Base-by-base conservation (phyloP, 2,113 vertebrate genomes). In the Papio anubis region DNA sequence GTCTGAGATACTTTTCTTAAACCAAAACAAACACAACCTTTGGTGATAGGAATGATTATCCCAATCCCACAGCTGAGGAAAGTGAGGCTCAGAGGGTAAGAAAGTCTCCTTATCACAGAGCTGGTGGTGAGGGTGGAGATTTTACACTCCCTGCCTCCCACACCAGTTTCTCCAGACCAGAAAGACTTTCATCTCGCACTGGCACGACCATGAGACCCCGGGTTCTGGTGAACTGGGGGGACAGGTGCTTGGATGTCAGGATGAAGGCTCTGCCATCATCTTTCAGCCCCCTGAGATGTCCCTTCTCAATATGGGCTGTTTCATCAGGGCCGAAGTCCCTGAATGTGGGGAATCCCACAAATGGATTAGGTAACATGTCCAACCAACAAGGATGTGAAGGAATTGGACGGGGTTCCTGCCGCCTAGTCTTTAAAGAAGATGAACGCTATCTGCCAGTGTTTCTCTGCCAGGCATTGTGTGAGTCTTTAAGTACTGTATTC, bases 121-220 rank as follows among this genome's bases (percentile, higher is more conserved):
- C 83, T 85, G 35, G 88, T 85, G 88, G 59, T 7, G 1, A 64
- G 66, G 75, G 91, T 30, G 82, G 79, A 73, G 83, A 55, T 4
- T 16, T 64, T 32, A 1, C 25, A 16, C 45, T 23, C 27, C 52
- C 45, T 48, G 48, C 80, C 52, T 70, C 85, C 85, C 72, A 90
- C 40, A 23, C 88, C 78, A 68, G 2, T 50, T 32, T 79, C 90
- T 87, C 68, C 32, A 1, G 48, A 70, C 57, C 20, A 12, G 73
- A 61, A 92, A 52, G 93, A 57, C 92, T 93, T 80, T 70, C 93
- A 8, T 80, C 79, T 89, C 68, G 4, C 16, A 5, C 27, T 57
- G 11, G 23, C 38, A 45, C 1, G 43, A 50, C 43, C 6, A 1
- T 16, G 21, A 73, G 45, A 16, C 11, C 6, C 35, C 3, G 0